Evolutionary conservation across 2,113 vertebrate species (phyloP), one percentile per base, ranked within the genome.

Genomic region (Gobio gobio): DNA sequence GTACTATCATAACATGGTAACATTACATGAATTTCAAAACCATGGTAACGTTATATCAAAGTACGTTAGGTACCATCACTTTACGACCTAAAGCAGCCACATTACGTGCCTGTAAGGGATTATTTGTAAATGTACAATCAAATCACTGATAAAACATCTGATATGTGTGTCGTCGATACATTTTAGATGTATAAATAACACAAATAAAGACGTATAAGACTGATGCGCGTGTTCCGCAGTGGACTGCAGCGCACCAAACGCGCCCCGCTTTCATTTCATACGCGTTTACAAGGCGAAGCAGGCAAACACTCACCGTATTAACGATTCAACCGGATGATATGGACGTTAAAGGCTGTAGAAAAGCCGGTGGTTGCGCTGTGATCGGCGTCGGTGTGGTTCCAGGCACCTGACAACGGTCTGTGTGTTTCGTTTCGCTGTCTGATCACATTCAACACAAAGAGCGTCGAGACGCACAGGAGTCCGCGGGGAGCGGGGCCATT

Each of bases 401-500:
- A 51, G n/a, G 78, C 63, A 70, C 80, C 80, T 70, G 66, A 72
- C 80, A 72, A 70, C 29, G 18, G 6, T 72, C 49, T 8, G 64
- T 56, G 45, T 68, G 64, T 72, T 72, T 72, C 47, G 45, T 43
- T 82, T 43, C 29, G 26, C 64, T 70, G 49, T 81, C 80, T 82
- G 80, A 82, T 56, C 80, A 82, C 63, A 82, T 54, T 68, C 26
- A 82, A 82, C 79, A 82, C 79, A 82, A 82, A 82, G 80, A 82
- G 61, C 78, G 78, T 81, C 40, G 16, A 66, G 40, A 63, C 47
- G 64, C 64, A 24, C 80, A 40, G 29, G 45, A 40, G 10, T 10
- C 5, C 29, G 29, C 10, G 43, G 80, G 80, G 80, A 82, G 26
- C 29, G 80, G 10, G 26, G 49, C 13, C 12, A 26, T 82, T 82